These are phyloP conservation scores for Rallus crepitans DNA, from an alignment of 2,797 vertebrate genomes.

Conservation along the genomic window DNA sequence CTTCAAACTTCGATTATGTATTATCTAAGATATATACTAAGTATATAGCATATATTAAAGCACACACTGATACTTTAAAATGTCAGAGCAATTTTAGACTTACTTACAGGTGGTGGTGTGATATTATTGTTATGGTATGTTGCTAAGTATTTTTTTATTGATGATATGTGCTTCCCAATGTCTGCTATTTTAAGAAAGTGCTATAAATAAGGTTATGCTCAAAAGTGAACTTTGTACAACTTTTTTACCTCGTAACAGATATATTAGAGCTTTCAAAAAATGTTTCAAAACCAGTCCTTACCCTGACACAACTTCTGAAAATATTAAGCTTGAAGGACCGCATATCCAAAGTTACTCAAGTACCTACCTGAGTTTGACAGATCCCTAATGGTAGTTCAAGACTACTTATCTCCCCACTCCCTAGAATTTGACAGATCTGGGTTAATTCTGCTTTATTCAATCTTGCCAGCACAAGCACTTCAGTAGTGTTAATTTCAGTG, in stretches of 20 bases:
- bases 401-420: neutral
- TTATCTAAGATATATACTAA: neutral
- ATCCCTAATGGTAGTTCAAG: neutral
- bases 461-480: neutral
- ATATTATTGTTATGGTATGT: neutral
- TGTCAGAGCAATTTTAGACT: neutral
- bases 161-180: neutral
- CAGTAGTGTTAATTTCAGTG: neutral
- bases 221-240: neutral
- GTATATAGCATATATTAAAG: neutral
- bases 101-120: neutral
- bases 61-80: neutral
- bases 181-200: neutral
- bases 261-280: neutral
- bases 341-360: neutral
- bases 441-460: neutral
- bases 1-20: slow-evolving; percentile 27
- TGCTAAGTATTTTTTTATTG: neutral
- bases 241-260: neutral
- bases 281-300: neutral
- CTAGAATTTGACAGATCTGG: neutral
- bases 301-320: neutral
- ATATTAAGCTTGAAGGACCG: neutral
- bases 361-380: neutral
- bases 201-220: neutral